Conservation (phyloP, 2,113 vertebrate species). For the Calonectris borealis region DNA sequence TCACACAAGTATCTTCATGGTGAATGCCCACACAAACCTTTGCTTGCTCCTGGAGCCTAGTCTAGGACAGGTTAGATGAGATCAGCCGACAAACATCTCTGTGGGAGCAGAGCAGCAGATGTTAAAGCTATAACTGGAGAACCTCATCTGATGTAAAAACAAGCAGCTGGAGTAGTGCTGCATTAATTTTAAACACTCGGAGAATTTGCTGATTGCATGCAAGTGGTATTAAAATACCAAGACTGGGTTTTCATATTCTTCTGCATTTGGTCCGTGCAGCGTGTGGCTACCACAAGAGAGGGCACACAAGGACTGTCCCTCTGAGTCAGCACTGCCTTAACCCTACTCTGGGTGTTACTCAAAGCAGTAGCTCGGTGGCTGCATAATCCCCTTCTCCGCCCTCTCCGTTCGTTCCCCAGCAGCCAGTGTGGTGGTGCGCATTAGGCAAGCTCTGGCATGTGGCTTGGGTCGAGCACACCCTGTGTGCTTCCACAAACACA, state of each 20-base stretch:
- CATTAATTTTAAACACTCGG: background rate
- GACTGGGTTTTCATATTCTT: background rate
- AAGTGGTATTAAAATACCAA: background rate
- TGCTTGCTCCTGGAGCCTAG: background rate
- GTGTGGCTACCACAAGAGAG: background rate
- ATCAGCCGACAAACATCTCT: background rate
- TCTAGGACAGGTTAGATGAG: background rate
- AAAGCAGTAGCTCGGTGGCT: background rate
- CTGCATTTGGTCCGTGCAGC: background rate
- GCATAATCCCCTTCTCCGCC: background rate
- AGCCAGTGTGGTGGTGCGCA: no score
- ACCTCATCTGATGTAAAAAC: background rate
- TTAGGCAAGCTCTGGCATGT: background rate
- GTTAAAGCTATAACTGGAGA: background rate
- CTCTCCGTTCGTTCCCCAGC: fast-evolving
- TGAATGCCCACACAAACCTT: background rate
- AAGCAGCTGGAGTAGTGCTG: background rate
- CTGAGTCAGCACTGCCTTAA: background rate
- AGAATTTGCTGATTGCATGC: background rate
- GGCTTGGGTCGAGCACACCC: background rate
- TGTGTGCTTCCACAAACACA: background rate
- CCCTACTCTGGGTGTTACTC: background rate
- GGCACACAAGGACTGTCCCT: background rate
- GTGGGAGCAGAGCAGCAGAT: background rate
- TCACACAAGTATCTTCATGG: background rate